phyloP scores from a whole-genome alignment of 2,797 vertebrate genomes.

The Tachyglossus aculeatus region DNA sequence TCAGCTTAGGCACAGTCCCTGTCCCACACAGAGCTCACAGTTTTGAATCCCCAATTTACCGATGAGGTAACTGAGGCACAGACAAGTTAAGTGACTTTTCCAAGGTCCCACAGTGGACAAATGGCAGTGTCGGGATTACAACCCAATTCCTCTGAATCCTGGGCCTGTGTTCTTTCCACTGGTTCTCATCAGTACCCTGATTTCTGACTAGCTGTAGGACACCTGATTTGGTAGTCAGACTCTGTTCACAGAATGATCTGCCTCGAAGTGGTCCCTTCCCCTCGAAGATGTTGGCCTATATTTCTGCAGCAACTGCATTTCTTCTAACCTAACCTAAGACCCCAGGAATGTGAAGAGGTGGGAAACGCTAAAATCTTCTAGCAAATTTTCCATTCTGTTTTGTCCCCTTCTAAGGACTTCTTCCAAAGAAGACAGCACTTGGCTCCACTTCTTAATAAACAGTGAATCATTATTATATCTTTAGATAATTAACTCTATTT shows the following conservation, averaged over 20 bases:
- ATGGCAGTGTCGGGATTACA: no score
- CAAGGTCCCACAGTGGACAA: no score
- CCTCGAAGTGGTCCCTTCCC: background rate
- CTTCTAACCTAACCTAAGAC: background rate
- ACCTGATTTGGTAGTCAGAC: conserved; percentile 26
- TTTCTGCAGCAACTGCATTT: background rate
- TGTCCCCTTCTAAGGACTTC: conserved; percentile 12
- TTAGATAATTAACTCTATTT: background rate
- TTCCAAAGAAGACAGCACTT: background rate
- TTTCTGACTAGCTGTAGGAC: no score
- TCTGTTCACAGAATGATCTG: no score
- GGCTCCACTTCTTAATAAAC: background rate
- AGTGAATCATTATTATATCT: background rate
- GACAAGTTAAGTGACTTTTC: no score
- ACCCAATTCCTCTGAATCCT: conserved; percentile 7
- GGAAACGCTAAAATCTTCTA: background rate
- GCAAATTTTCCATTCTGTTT: conserved; percentile 8
- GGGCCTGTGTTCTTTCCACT: conserved; percentile 7
- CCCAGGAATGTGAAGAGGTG: background rate
- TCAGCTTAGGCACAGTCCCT: no score
- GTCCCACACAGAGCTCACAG: no score
- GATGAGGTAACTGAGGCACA: no score
- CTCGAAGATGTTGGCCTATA: background rate
- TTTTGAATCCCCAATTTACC: no score
- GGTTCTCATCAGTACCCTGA: background rate